phyloP scores from a whole-genome alignment of 2,113 vertebrate species.

The Datnioides undecimradiatus region DNA sequence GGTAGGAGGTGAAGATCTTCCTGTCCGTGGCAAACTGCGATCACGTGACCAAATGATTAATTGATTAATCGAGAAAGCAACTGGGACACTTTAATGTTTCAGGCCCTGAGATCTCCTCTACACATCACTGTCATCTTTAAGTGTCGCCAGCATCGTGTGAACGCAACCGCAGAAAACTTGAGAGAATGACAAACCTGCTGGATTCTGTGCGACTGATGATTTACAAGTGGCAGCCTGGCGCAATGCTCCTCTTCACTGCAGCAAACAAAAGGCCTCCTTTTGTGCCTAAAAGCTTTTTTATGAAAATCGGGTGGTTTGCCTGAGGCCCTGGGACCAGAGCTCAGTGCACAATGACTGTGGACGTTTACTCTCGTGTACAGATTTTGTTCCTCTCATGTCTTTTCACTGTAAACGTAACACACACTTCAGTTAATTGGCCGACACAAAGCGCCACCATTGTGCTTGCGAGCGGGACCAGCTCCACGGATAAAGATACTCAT shows the following conservation, averaged over 20 bases:
- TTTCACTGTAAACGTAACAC: constrained; percentile 29
- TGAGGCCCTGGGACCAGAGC: neutral
- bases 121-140: neutral
- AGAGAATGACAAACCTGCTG: neutral
- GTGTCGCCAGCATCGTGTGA: too few species aligned
- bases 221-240: neutral
- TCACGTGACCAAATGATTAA: neutral
- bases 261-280: neutral
- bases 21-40: neutral
- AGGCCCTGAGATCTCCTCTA: too few species aligned
- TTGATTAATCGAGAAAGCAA: neutral
- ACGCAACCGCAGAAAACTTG: too few species aligned
- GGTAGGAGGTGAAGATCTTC: neutral
- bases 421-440: constrained; percentile 32
- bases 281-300: neutral
- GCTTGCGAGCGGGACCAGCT: neutral
- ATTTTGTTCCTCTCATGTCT: neutral
- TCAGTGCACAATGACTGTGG: neutral
- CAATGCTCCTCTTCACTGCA: neutral
- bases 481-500: constrained; percentile 18
- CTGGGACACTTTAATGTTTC: neutral
- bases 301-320: neutral
- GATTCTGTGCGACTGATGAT: neutral
- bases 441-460: constrained; percentile 31
- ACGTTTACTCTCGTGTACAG: neutral